Evolutionary conservation across 2,797 vertebrate genomes (phyloP).

Genomic region (Pelodytes ibericus): DNA sequence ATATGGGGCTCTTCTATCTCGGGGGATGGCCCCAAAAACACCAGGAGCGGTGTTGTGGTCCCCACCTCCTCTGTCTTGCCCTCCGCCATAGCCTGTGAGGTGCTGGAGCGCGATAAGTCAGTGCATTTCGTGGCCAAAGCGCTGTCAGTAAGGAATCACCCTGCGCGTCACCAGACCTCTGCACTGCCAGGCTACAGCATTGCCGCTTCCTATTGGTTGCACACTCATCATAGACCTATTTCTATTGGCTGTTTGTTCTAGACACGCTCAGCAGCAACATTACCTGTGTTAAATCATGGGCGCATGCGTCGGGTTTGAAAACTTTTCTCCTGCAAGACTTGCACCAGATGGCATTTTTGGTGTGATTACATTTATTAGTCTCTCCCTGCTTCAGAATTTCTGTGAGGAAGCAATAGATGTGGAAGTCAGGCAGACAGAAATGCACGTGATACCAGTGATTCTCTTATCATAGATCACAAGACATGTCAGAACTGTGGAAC

Average conservation of each 20-base stretch:
- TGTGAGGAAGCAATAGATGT: no score
- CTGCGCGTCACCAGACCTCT: neutral
- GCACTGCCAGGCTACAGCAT: neutral
- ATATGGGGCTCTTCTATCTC: neutral
- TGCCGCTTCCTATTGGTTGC: neutral
- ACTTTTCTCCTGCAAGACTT: neutral
- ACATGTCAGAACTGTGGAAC: no score
- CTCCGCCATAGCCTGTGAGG: constrained; percentile 1
- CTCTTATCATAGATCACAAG: no score
- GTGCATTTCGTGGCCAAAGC: neutral
- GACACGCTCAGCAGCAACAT: neutral
- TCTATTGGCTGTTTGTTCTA: neutral
- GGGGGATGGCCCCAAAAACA: constrained; percentile 13
- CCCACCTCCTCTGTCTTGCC: neutral
- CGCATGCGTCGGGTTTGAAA: neutral
- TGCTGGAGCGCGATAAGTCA: neutral
- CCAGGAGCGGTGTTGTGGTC: neutral
- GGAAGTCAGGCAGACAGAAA: no score
- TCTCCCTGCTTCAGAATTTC: no score
- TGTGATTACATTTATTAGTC: no score
- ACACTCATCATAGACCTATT: neutral
- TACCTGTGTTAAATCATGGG: neutral
- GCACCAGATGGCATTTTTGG: no score
- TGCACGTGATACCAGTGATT: no score
- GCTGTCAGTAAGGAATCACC: neutral